Evolutionary conservation across 1,140 invertebrate genomes (phyloP).

Genomic region (Drosophila lini): DNA sequence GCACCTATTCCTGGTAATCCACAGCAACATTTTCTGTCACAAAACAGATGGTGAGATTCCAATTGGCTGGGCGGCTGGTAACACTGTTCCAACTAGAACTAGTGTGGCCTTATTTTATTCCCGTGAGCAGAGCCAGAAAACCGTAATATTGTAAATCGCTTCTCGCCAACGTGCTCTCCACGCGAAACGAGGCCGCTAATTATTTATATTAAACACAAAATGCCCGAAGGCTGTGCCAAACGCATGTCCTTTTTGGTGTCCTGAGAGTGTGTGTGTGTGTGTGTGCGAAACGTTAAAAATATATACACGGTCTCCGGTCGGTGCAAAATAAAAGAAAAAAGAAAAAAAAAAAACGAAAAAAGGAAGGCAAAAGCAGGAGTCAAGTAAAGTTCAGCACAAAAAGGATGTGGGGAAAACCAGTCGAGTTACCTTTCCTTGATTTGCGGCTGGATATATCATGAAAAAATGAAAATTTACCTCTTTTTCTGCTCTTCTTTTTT

Average conservation of each 20-base stretch:
- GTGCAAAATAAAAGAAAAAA: conserved; percentile 3
- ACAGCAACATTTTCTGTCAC: not conserved
- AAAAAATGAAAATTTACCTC: conserved; percentile 15
- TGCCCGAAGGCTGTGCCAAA: conserved; percentile 65
- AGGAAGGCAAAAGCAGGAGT: conserved; percentile 1
- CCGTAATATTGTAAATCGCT: conserved; percentile 38
- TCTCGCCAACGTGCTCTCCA: conserved; percentile 50
- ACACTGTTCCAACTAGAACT: conserved; percentile 20
- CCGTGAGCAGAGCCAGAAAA: conserved; percentile 50
- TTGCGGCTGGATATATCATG: conserved; percentile 1
- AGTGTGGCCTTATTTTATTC: conserved; percentile 27
- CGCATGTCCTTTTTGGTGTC: conserved; percentile 60
- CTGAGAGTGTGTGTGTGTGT: conserved; percentile 53
- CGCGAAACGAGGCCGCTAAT: conserved; percentile 38
- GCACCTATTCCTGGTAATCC: too few species aligned
- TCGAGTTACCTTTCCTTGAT: conserved; percentile 3
- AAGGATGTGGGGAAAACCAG: conserved; percentile 7
- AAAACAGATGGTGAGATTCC: conserved; percentile 1
- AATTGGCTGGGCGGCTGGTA: not conserved
- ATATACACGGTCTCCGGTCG: conserved; percentile 30
- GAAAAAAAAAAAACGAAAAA: not conserved
- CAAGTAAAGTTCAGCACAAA: conserved; percentile 7
- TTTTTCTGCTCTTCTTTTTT: conserved; percentile 32
- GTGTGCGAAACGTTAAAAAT: conserved; percentile 11
- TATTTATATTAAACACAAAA: conserved; percentile 66